Percentiles rank a stretch among this genome's conserved stretches.
Conservation (phyloP, 2,113 vertebrate genomes). For the Ibidorhyncha struthersii region DNA sequence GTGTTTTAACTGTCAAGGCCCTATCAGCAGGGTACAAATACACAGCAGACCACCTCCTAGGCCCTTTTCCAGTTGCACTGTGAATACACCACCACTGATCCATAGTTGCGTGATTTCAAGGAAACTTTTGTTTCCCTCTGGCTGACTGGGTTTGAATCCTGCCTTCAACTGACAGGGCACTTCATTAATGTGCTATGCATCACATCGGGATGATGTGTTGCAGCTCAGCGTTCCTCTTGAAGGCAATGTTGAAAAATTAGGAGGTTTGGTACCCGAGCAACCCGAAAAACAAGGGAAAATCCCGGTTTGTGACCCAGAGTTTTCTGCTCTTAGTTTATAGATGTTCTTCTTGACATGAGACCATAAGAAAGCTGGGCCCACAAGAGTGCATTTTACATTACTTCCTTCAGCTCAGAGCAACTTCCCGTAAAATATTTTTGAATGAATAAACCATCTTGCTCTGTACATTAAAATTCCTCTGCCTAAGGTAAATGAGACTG, state of each 20-base stretch:
- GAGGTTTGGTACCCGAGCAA: not conserved
- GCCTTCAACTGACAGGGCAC: constrained; percentile 6
- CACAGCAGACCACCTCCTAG: constrained; percentile 44
- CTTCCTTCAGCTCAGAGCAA: constrained; percentile 52
- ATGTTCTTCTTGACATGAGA: constrained; percentile 29
- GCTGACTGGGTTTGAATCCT: not conserved
- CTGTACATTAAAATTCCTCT: constrained; percentile 60
- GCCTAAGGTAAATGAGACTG: constrained; percentile 20
- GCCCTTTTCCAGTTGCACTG: not conserved
- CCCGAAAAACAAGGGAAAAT: not conserved
- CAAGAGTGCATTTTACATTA: constrained; percentile 47
- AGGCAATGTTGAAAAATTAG: not conserved
- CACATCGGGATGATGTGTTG: not conserved
- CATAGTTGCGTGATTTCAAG: not conserved
- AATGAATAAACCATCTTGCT: constrained; percentile 57
- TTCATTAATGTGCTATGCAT: not conserved
- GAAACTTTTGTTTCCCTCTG: constrained; percentile 29
- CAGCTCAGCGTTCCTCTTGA: not conserved
- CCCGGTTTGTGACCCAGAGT: constrained; percentile 7
- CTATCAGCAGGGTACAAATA: constrained; percentile 43
- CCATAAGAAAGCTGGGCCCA: constrained; percentile 23
- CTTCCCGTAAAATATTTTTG: constrained; percentile 57
- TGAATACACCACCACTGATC: not conserved
- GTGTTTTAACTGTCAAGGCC: constrained; percentile 38
- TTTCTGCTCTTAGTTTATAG: constrained; percentile 47